A percentile compares a stretch with the other conserved stretches of the same genome.
Conservation (phyloP, 2,113 vertebrate genomes). For the Passer domesticus region DNA sequence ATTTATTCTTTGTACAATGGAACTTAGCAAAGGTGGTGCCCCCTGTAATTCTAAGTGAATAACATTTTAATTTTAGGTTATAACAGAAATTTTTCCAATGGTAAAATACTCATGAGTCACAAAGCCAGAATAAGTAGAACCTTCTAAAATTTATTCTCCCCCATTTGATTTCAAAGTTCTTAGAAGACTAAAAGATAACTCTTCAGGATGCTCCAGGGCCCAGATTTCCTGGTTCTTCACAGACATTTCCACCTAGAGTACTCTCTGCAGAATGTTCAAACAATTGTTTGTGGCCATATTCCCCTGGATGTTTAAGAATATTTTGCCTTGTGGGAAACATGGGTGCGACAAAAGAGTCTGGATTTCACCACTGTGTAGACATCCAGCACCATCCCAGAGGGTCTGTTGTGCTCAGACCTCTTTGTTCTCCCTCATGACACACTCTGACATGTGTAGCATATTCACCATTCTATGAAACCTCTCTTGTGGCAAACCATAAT, state of each 20-base stretch:
- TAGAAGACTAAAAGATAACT: not conserved
- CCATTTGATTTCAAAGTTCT: not conserved
- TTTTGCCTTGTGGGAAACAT: not conserved
- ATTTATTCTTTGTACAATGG: constrained; percentile 2
- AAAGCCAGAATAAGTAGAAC: constrained; percentile 38
- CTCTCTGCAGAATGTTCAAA: not conserved
- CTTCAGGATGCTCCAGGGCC: not conserved
- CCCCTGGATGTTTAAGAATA: not conserved
- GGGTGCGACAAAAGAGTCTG: not conserved
- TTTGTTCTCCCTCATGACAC: not conserved
- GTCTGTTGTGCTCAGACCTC: not conserved
- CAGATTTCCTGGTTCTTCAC: not conserved
- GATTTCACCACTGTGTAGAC: not conserved
- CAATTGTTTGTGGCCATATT: not conserved
- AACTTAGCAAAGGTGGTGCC: not conserved
- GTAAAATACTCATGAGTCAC: not conserved
- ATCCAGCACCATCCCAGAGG: not conserved
- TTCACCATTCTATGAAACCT: not conserved
- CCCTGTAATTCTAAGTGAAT: not conserved
- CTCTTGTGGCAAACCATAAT: not conserved
- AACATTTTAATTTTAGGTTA: not conserved
- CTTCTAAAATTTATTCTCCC: not conserved
- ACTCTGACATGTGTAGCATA: accelerated
- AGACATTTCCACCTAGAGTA: accelerated
- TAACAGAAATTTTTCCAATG: constrained; percentile 22